Percentiles rank a stretch among this genome's conserved stretches.
Evolutionary conservation across 1,140 invertebrate species (phyloP).

Genomic region (Drosophila leontia): DNA sequence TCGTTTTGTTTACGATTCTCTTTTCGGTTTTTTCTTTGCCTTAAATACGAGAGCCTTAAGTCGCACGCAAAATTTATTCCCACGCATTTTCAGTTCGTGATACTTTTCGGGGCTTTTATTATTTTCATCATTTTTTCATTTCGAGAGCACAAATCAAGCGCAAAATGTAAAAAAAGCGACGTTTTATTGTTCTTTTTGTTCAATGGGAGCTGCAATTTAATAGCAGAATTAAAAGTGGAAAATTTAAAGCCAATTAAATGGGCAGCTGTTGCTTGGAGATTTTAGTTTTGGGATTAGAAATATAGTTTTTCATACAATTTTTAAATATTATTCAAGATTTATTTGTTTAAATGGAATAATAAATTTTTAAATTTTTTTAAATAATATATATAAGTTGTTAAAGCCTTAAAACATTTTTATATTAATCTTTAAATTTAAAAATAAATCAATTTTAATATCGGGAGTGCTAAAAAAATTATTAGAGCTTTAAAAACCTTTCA

Average conservation of each 20-base stretch:
- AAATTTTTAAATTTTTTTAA: background rate
- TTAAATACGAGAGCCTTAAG: constrained; percentile 47
- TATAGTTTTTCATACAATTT: background rate
- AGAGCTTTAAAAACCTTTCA: too few relatives aligned
- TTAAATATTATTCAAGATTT: background rate
- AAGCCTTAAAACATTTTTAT: too few relatives aligned
- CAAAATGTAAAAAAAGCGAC: constrained; percentile 38
- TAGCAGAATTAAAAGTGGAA: background rate
- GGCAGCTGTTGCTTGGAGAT: background rate
- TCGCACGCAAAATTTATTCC: constrained; percentile 77
- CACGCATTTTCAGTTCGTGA: constrained; percentile 81
- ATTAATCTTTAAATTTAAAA: too few relatives aligned
- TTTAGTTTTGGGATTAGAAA: background rate
- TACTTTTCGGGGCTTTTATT: constrained; percentile 49
- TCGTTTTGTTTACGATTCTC: constrained; percentile 52
- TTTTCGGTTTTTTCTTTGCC: constrained; percentile 36
- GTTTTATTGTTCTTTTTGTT: constrained; percentile 49
- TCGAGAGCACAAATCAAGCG: constrained; percentile 51
- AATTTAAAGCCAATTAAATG: constrained; percentile 14
- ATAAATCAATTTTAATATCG: too few relatives aligned
- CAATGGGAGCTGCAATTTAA: constrained; percentile 19
- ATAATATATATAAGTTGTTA: too few relatives aligned
- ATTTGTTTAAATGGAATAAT: background rate
- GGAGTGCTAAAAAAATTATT: too few relatives aligned
- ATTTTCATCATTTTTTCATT: constrained; percentile 36